These are phyloP conservation scores for Apodemus sylvaticus DNA, from an alignment of 2,113 vertebrate species.

Conservation along the genomic window DNA sequence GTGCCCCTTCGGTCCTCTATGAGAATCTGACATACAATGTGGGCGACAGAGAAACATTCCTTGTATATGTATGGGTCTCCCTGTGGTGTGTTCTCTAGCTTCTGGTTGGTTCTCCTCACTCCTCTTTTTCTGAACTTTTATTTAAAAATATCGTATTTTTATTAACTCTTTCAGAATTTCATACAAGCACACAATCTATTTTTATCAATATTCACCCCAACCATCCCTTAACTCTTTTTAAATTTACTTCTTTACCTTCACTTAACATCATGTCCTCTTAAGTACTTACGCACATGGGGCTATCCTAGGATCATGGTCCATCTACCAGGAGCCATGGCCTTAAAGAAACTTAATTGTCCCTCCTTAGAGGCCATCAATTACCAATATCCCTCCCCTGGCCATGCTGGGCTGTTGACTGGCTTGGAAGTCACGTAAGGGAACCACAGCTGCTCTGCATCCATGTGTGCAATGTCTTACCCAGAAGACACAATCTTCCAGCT, in stretches of 20 bases:
- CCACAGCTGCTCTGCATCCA: neutral
- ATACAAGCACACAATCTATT: neutral
- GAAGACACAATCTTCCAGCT: neutral
- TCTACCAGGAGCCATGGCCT: neutral
- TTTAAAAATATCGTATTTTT: neutral
- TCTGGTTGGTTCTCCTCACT: neutral
- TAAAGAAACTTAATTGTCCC: neutral
- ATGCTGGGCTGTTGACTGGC: neutral
- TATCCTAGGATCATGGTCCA: too few species aligned
- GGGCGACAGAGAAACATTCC: neutral
- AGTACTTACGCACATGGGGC: neutral
- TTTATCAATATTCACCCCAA: neutral
- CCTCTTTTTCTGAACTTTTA: neutral
- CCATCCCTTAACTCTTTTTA: neutral
- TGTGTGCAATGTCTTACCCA: neutral
- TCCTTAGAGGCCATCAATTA: neutral
- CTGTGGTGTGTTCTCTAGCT: neutral
- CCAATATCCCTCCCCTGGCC: too few species aligned
- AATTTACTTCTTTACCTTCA: neutral
- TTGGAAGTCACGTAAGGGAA: neutral
- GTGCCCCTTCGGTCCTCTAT: neutral
- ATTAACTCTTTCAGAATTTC: neutral
- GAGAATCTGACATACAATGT: too few species aligned
- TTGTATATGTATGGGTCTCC: neutral
- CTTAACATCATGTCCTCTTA: neutral